phyloP scores from a whole-genome alignment of 2,797 vertebrate genomes.

The Enteromius fasciolatus region DNA sequence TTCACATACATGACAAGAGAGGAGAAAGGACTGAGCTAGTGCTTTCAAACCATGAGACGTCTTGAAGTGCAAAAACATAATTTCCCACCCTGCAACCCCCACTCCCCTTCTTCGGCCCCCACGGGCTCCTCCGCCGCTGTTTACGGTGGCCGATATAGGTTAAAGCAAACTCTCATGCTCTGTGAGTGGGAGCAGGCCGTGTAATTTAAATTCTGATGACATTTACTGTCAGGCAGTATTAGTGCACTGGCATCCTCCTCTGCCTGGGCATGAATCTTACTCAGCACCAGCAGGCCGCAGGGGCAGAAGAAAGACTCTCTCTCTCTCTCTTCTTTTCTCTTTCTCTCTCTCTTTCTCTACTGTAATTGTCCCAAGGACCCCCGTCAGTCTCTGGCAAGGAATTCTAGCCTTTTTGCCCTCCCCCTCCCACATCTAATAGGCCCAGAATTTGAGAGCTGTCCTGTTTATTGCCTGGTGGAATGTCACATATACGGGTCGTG shows the following conservation, averaged over 20 bases:
- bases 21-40: conserved; percentile 71
- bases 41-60: conserved; percentile 68
- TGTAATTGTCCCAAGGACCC: conserved; percentile 49
- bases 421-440: conserved; percentile 17
- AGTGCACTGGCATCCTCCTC: conserved; percentile 75
- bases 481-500: conserved; percentile 73
- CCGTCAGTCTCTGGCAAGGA: conserved; percentile 44
- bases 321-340: conserved; percentile 22
- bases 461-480: conserved; percentile 68
- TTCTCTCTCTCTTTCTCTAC: conserved; percentile 34
- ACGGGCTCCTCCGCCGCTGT: conserved; percentile 69
- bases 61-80: conserved; percentile 72
- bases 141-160: conserved; percentile 76
- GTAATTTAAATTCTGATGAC: conserved; percentile 87
- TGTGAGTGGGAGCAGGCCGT: conserved; percentile 74
- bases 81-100: conserved; percentile 21
- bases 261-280: conserved; percentile 73
- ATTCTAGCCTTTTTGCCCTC: conserved; percentile 28
- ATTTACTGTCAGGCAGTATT: conserved; percentile 85
- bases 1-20: conserved; percentile 63
- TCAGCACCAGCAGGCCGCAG: conserved; percentile 78
- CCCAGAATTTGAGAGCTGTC: conserved; percentile 21
- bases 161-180: conserved; percentile 78
- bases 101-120: conserved; percentile 48
- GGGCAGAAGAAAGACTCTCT: conserved; percentile 72